Percentiles rank a stretch among this genome's conserved stretches.
These are phyloP conservation scores for Acromyrmex echinatior DNA, from an alignment of 1,140 invertebrate genomes.

Conservation along the genomic window DNA sequence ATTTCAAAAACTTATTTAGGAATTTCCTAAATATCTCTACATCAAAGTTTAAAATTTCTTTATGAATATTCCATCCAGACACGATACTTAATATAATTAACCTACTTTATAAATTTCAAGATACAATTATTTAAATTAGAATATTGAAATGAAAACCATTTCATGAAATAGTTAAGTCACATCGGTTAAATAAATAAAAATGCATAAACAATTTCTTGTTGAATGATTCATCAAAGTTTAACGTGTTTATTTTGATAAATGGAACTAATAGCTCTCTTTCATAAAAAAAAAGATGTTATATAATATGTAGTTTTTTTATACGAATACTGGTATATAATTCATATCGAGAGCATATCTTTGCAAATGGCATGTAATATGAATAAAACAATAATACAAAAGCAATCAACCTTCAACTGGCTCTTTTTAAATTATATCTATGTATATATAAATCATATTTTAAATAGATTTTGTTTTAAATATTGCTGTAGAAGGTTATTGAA, in stretches of 20 bases:
- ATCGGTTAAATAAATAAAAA: conserved; percentile 22
- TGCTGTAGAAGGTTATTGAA: background rate
- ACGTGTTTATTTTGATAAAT: conserved; percentile 18
- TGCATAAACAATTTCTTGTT: background rate
- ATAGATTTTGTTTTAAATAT: conserved; percentile 1
- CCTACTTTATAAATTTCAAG: background rate
- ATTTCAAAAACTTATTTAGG: background rate
- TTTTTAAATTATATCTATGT: background rate
- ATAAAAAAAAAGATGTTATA: background rate
- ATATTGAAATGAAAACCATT: background rate
- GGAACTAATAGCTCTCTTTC: background rate
- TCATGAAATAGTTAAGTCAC: background rate
- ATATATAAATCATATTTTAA: conserved; percentile 6
- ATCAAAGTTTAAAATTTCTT: conserved; percentile 4
- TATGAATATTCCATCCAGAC: background rate
- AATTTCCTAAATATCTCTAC: background rate
- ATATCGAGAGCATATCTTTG: background rate
- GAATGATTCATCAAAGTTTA: background rate
- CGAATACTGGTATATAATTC: conserved; percentile 8
- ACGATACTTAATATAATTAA: background rate
- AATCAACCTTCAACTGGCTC: conserved; percentile 4
- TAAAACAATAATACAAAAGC: conserved; percentile 26
- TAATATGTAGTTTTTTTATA: conserved; percentile 1
- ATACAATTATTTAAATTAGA: background rate
- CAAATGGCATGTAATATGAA: conserved; percentile 15